Evolutionary conservation across 2,888 invertebrate genomes (phyloP).

Genomic region (Macrostomum cliftonense): DNA sequence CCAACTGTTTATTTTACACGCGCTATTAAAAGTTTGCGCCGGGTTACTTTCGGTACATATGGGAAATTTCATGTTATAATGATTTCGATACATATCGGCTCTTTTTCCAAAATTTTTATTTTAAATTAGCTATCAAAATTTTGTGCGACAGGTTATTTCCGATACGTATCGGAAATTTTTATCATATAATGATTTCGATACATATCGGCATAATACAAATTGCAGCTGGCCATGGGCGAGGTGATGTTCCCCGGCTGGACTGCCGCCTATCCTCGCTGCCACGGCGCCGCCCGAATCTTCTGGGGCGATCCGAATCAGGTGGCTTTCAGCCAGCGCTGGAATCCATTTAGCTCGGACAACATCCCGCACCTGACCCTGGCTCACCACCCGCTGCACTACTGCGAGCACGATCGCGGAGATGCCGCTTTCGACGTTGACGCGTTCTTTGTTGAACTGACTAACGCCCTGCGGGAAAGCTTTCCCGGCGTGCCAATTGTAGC

Average conservation of each 20-base stretch:
- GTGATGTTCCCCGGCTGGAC: constrained; percentile 8
- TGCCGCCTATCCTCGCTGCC: too few relatives aligned
- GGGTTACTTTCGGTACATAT: too few relatives aligned
- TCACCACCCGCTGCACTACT: constrained; percentile 49
- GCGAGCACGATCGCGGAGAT: constrained; percentile 30
- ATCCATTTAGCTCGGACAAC: constrained; percentile 54
- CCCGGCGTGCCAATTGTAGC: too few relatives aligned
- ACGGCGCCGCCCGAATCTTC: constrained; percentile 51
- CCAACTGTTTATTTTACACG: too few relatives aligned
- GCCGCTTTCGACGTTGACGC: constrained; percentile 37
- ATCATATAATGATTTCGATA: constrained; percentile 1
- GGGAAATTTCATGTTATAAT: too few relatives aligned
- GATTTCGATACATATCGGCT: too few relatives aligned
- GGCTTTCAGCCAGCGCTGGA: constrained; percentile 49
- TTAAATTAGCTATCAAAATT: too few relatives aligned
- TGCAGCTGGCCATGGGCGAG: constrained; percentile 11
- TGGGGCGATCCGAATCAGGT: constrained; percentile 57
- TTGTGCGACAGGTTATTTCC: too few relatives aligned
- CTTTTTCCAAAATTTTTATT: too few relatives aligned
- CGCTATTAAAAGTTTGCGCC: too few relatives aligned
- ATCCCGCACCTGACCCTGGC: constrained; percentile 60
- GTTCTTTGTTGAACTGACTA: constrained; percentile 17
- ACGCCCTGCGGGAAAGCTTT: too few relatives aligned
- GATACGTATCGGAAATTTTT: too few relatives aligned
- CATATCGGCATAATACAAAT: constrained; percentile 1